These are phyloP conservation scores for Myotis lucifugus DNA, from an alignment of 2,113 vertebrate species.

Conservation along the genomic window DNA sequence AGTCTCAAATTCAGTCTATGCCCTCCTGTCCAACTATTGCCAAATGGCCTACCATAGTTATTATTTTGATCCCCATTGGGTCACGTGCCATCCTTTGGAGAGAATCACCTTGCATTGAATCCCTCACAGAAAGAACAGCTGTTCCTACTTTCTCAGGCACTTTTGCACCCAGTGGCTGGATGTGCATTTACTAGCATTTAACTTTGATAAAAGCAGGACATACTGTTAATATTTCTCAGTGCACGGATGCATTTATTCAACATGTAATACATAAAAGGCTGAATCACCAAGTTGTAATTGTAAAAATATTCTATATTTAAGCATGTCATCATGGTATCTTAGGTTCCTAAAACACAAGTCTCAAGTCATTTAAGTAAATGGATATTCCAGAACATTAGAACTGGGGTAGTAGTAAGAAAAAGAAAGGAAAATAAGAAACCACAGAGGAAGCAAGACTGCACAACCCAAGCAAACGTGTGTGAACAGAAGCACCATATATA, in stretches of 20 bases:
- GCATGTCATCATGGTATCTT: not conserved
- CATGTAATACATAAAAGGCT: slow-evolving; percentile 16
- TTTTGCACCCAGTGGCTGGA: slow-evolving; percentile 2
- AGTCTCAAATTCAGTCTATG: not conserved
- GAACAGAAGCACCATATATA: slow-evolving; percentile 42
- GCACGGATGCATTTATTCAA: slow-evolving; percentile 38
- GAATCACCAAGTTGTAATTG: not conserved
- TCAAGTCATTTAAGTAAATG: slow-evolving; percentile 51
- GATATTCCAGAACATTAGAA: slow-evolving; percentile 55
- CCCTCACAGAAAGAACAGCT: not conserved
- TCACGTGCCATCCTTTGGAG: not conserved
- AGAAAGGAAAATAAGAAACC: not conserved
- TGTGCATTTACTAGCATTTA: not conserved
- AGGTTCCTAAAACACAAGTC: slow-evolving; percentile 54
- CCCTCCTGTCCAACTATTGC: not conserved
- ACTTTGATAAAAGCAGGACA: not conserved
- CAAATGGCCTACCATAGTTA: not conserved
- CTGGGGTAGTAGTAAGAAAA: not conserved
- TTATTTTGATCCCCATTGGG: not conserved
- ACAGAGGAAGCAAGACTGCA: slow-evolving; percentile 41
- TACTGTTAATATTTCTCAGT: slow-evolving; percentile 35
- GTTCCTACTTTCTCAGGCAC: not conserved
- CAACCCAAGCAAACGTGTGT: not conserved
- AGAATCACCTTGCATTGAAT: not conserved
- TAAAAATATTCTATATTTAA: slow-evolving; percentile 50